A percentile compares a stretch with the other conserved stretches of the same genome.
These are phyloP conservation scores for Phymorhynchus buccinoides DNA, from an alignment of 1,140 invertebrate species.

Conservation along the genomic window DNA sequence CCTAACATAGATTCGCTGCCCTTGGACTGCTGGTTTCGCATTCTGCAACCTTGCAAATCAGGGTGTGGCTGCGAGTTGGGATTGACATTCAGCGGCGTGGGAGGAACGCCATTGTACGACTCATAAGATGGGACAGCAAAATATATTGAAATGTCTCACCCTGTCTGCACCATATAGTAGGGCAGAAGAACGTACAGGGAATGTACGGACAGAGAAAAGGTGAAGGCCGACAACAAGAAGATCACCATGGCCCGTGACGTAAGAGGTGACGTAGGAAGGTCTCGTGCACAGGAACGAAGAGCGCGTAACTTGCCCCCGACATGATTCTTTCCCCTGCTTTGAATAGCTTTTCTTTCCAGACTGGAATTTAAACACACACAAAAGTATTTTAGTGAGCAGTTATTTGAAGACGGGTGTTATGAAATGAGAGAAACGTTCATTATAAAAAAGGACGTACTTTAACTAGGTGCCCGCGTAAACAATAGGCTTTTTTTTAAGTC, in stretches of 20 bases:
- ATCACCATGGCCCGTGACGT: background rate
- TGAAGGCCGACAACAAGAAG: background rate
- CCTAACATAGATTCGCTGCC: no score
- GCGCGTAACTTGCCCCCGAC: background rate
- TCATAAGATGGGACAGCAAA: no score
- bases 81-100: no score
- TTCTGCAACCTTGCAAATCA: no score
- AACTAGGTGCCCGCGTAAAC: no score
- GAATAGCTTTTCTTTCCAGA: background rate
- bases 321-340: background rate
- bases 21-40: no score
- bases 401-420: no score
- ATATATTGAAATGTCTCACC: background rate
- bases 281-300: background rate
- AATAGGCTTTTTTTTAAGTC: no score
- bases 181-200: background rate
- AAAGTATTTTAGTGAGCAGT: background rate
- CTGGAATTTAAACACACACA: background rate
- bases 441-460: no score
- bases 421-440: no score
- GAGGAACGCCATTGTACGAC: no score
- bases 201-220: background rate
- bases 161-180: background rate
- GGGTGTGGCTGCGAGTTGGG: no score
- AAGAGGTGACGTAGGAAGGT: background rate